Conservation (phyloP, 2,888 invertebrate genomes). For the Nomada goodeniana region DNA sequence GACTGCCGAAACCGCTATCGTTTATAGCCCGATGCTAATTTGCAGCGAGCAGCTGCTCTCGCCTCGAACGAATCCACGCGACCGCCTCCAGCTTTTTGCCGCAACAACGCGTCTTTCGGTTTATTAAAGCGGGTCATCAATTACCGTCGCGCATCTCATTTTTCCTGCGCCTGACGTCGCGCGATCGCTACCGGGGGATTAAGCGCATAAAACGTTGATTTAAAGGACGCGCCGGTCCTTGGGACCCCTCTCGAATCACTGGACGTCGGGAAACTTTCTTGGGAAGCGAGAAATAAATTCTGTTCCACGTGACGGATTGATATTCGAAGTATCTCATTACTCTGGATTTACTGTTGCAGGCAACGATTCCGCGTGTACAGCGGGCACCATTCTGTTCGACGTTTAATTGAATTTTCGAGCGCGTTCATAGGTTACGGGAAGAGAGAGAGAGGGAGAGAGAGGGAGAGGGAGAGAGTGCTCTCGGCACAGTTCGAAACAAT, state of each 20-base stretch:
- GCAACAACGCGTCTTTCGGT: conserved; percentile 55
- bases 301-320: too few relatives aligned
- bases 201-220: conserved; percentile 11
- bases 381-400: background rate
- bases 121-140: conserved; percentile 62
- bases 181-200: background rate
- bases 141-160: conserved; percentile 37
- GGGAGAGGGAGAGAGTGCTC: conserved; percentile 16
- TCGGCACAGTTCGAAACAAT: conserved; percentile 63
- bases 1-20: conserved; percentile 52
- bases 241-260: background rate
- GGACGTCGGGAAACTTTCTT: background rate
- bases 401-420: conserved; percentile 54
- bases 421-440: conserved; percentile 2
- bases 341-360: too few relatives aligned
- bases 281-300: background rate
- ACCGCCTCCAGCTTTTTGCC: conserved; percentile 42
- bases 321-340: too few relatives aligned
- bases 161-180: conserved; percentile 14
- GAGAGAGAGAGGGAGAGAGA: background rate
- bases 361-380: background rate
- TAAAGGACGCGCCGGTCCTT: background rate
- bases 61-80: conserved; percentile 43
- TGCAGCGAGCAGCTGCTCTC: conserved; percentile 61
- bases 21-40: conserved; percentile 63